These are phyloP conservation scores for Apodemia hepburni DNA, from an alignment of 2,888 invertebrate species.

Conservation along the genomic window DNA sequence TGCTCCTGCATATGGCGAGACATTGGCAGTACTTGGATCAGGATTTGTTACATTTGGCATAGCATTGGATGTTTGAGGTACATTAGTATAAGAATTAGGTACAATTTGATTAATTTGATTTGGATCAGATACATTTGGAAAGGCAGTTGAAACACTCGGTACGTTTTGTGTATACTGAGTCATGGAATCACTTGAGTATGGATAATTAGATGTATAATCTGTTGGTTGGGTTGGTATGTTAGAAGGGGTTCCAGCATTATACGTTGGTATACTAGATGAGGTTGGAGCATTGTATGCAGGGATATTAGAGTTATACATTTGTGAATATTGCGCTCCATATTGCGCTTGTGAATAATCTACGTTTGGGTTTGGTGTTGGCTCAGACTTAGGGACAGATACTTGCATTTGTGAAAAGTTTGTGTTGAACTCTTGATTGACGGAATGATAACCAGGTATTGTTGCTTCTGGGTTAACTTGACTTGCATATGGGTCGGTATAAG, in stretches of 20 bases:
- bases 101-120: conserved; percentile 21
- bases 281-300: conserved; percentile 57
- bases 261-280: conserved; percentile 50
- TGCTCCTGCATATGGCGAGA: background rate
- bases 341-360: conserved; percentile 60
- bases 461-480: conserved; percentile 46
- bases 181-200: conserved; percentile 43
- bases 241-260: conserved; percentile 52
- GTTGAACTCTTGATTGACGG: conserved; percentile 44
- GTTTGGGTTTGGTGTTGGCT: conserved; percentile 37
- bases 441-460: conserved; percentile 35
- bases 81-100: conserved; percentile 17
- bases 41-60: conserved; percentile 23
- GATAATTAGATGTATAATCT: conserved; percentile 52
- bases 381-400: conserved; percentile 46
- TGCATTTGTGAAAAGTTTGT: conserved; percentile 63
- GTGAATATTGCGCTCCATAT: conserved; percentile 59
- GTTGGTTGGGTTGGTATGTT: conserved; percentile 46
- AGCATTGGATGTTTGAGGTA: conserved; percentile 13
- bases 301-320: conserved; percentile 40
- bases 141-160: conserved; percentile 20
- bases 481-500: conserved; percentile 40
- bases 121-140: conserved; percentile 22
- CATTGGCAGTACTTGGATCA: conserved; percentile 10
- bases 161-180: conserved; percentile 34